Evolutionary conservation across 2,113 vertebrate species (phyloP), one percentile per base, ranked within the genome.

Genomic region (Ictalurus punctatus): DNA sequence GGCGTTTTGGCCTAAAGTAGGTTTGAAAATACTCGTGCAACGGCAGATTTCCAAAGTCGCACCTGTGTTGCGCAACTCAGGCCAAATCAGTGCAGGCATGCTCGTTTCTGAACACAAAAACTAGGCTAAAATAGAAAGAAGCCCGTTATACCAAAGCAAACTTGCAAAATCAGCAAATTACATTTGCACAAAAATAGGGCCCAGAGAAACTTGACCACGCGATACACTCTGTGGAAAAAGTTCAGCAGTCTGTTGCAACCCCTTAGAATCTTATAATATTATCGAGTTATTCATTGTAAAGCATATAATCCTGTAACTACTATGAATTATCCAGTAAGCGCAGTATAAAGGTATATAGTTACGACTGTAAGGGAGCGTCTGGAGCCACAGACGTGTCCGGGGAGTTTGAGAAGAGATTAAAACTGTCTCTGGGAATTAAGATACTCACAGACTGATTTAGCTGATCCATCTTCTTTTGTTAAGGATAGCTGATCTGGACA

Each of bases 291-390:
- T 61, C 34, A 61, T 61, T 83, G 30, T 59, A 5, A 61, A 61
- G 56, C 19, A 34, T 21, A 59, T 59, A 59, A 34, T 34, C 17
- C 54, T 37, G 54, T 58, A 58, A 82, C 54, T 81, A 34, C 79
- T 58, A 81, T 58, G 79, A 81, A 59, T 82, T 83, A 61, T 61
- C 80, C 81, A 27, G 81, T 83, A 83, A 83, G 56, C 40, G 40
- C 58, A 63, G 58, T 27, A 40, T 13, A 61, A 82, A 59, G 80
- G 56, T 61, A 63, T 83, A 63, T 63, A 63, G 58, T 83, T 83
- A 40, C 58, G 2, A 63, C 23, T 44, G 30, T 21, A 83, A 37
- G 13, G 81, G 58, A 63, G 25, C 2, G 81, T 44, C 58, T 44
- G 58, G 58, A 83, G 81, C 81, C 81, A 83, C 5, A 40, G 58